Conservation (phyloP, 2,797 vertebrate genomes). For the Hemitrygon akajei region DNA sequence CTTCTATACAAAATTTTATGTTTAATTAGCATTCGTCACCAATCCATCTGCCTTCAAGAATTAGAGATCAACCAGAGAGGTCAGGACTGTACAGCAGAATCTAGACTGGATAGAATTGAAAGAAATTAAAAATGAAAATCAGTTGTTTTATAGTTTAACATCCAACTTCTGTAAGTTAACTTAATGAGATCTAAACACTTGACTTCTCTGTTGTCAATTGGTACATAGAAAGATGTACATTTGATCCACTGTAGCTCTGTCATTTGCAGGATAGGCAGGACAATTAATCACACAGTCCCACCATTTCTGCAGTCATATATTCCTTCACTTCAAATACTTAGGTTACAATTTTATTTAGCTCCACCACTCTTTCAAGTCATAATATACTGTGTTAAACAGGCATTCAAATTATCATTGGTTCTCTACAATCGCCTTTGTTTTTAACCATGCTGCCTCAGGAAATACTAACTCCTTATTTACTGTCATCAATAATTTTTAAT, state of each 20-base stretch:
- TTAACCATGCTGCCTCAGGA: too few species aligned
- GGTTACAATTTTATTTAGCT: too few species aligned
- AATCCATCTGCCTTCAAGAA: neutral
- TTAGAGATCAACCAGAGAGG: neutral
- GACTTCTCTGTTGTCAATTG: neutral
- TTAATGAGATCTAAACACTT: neutral
- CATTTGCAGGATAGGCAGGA: neutral
- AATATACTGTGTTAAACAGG: too few species aligned
- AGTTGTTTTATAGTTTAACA: neutral
- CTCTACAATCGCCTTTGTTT: too few species aligned
- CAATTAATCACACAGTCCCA: neutral
- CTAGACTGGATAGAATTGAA: neutral
- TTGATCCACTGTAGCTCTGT: too few species aligned
- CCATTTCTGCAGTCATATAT: neutral
- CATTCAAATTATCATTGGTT: too few species aligned
- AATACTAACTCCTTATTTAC: too few species aligned
- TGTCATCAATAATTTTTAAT: too few species aligned
- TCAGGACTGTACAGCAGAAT: neutral
- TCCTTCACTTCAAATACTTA: neutral
- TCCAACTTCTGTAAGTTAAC: neutral
- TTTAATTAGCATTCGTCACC: neutral
- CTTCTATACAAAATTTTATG: neutral
- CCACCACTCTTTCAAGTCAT: too few species aligned
- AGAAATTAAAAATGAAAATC: neutral
- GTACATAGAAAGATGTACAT: neutral